Percentiles rank a stretch among this genome's conserved stretches.
phyloP scores from a whole-genome alignment of 2,797 vertebrate species.

The Melanogrammus aeglefinus region DNA sequence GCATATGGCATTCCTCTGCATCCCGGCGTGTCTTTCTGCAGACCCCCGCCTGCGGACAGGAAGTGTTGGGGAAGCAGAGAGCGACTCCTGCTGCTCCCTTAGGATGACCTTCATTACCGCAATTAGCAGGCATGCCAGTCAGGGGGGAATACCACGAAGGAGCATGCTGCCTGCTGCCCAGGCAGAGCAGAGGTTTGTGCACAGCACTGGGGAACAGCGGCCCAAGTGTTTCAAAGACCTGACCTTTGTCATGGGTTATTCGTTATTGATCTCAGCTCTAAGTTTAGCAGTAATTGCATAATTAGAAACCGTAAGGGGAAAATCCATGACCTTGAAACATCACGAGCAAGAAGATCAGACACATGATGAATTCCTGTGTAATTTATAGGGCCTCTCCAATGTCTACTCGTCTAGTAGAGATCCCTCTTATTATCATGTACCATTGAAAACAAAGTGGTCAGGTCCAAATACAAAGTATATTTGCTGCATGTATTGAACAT shows the following conservation, averaged over 20 bases:
- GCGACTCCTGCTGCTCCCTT: constrained; percentile 67
- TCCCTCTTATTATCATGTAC: background rate
- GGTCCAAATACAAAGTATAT: too few species aligned
- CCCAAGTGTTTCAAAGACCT: background rate
- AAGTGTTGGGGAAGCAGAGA: constrained; percentile 63
- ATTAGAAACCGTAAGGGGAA: background rate
- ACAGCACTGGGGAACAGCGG: background rate
- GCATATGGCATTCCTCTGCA: constrained; percentile 68
- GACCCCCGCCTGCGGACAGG: constrained; percentile 53
- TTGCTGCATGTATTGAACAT: too few species aligned
- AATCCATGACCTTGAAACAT: background rate
- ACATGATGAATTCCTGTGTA: background rate
- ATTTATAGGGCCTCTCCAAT: background rate
- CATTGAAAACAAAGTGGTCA: background rate
- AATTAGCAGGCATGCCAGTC: constrained; percentile 73
- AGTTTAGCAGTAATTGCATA: background rate
- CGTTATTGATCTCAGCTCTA: background rate
- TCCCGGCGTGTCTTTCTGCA: constrained; percentile 51
- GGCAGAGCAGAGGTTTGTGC: constrained; percentile 14
- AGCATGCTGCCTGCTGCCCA: constrained; percentile 18
- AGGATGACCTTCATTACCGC: constrained; percentile 74
- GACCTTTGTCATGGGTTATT: background rate
- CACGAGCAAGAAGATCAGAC: background rate
- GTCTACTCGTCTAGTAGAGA: background rate
- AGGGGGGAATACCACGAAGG: constrained; percentile 33